These are phyloP conservation scores for Piezodorus guildinii DNA, from an alignment of 1,140 invertebrate species.

Conservation along the genomic window DNA sequence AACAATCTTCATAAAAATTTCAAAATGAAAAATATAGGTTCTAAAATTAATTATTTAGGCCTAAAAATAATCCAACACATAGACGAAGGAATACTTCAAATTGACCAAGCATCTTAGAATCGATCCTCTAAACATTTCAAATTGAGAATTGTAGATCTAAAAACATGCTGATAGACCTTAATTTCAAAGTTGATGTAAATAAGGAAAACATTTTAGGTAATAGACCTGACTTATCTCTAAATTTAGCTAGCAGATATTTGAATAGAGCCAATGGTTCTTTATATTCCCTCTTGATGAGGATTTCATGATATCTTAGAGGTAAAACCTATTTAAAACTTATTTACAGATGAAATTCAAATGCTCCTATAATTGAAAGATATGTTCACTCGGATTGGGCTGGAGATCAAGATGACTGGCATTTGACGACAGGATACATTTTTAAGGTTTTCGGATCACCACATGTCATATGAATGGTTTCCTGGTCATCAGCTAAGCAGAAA, in stretches of 20 bases:
- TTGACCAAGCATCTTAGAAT: not conserved
- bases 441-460: constrained; percentile 19
- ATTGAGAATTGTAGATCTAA: not conserved
- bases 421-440: constrained; percentile 27
- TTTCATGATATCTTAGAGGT: not conserved
- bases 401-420: constrained; percentile 13
- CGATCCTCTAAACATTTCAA: not conserved
- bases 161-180: not conserved
- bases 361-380: not conserved
- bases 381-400: not conserved
- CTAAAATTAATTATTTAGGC: not conserved
- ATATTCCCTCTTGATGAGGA: not conserved
- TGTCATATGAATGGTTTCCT: constrained; percentile 25
- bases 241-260: not conserved
- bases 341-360: not conserved
- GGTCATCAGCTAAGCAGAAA: constrained; percentile 27
- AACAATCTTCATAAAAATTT: not conserved
- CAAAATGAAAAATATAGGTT: not conserved
- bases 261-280: not conserved
- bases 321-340: not conserved
- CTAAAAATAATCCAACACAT: not conserved
- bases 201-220: not conserved
- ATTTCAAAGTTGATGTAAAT: not conserved
- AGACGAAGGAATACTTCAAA: not conserved
- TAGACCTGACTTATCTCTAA: not conserved